Base-by-base conservation (phyloP, 1,140 invertebrate species). In the Maconellicoccus hirsutus region DNA sequence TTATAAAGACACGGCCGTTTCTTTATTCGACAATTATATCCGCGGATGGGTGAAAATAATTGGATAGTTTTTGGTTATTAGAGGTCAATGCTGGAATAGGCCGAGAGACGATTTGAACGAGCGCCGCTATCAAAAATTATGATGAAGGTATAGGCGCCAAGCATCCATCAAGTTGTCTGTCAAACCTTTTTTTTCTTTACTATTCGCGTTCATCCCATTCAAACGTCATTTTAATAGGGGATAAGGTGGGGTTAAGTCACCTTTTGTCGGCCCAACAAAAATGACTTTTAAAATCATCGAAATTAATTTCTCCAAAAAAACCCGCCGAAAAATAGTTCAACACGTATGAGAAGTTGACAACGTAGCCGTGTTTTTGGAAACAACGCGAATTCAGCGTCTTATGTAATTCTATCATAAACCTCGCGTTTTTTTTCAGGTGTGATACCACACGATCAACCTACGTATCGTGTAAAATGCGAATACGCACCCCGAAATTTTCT, bases 121-220 rank as follows among this genome's bases (percentile, higher is more conserved):
- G 61, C 61, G 61, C 61, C 61, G 61, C 61, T 66, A 66, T 66
- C 61, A 66, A 66, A 66, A 66, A 66, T 66, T 66, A 66, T 66
- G 61, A 66, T 66, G 25, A 66, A 66, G 61, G 61, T 66, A 66
- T 26, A 66, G 61, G 61, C 61, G 61, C 61, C 61, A 66, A 66
- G 61, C 61, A 66, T 66, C 61, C 61, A 66, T 66, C 61, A 66
- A 66, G 3, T 66, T 66, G 61, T 66, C 61, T 66, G 61, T 66
- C 61, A 66, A 66, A 66, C 61, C 61, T 66, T 66, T 66, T 59
- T 59, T 66, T 66, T 66, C 61, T 23, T 23, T 25, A 25, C 25
- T 66, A 25, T 66, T 23, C 61, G 25, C 61, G 22, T 23, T 26
- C 61, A 8, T 66, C 61, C 22, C 25, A 66, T 66, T 66, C 61